phyloP scores from a whole-genome alignment of 37 sponge, comb jelly and placozoan species.

The Axinella damicornis region DNA sequence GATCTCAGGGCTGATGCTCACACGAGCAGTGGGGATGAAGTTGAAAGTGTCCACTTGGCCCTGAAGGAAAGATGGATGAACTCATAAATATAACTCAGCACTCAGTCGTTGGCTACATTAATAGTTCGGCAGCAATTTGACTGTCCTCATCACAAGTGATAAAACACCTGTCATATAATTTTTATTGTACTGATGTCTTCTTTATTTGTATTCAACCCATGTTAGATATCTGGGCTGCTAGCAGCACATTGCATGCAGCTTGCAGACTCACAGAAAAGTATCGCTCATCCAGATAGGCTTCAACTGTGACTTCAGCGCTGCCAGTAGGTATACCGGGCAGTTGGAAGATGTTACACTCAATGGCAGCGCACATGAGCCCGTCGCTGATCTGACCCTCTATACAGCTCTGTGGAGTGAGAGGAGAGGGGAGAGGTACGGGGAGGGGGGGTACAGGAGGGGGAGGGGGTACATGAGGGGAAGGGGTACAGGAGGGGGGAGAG shows the following conservation, averaged over 20 bases:
- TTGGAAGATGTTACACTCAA: constrained; percentile 6
- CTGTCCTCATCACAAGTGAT: too few relatives aligned
- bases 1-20: not conserved
- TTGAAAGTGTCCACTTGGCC: constrained; percentile 4
- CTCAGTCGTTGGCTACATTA: too few relatives aligned
- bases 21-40: constrained; percentile 33
- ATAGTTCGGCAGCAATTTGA: too few relatives aligned
- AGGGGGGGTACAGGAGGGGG: too few relatives aligned
- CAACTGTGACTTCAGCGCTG: not conserved
- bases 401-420: constrained; percentile 39
- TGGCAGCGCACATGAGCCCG: constrained; percentile 13
- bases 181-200: too few relatives aligned
- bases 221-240: too few relatives aligned
- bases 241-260: too few relatives aligned
- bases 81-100: too few relatives aligned
- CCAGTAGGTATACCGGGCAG: not conserved
- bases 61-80: not conserved
- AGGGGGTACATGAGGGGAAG: too few relatives aligned
- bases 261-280: constrained; percentile 35
- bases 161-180: too few relatives aligned
- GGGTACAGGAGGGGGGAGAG: not conserved
- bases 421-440: too few relatives aligned
- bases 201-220: too few relatives aligned
- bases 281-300: constrained; percentile 24
- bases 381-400: not conserved